phyloP scores from a whole-genome alignment of 2,113 vertebrate species.

The Desmodus rotundus region DNA sequence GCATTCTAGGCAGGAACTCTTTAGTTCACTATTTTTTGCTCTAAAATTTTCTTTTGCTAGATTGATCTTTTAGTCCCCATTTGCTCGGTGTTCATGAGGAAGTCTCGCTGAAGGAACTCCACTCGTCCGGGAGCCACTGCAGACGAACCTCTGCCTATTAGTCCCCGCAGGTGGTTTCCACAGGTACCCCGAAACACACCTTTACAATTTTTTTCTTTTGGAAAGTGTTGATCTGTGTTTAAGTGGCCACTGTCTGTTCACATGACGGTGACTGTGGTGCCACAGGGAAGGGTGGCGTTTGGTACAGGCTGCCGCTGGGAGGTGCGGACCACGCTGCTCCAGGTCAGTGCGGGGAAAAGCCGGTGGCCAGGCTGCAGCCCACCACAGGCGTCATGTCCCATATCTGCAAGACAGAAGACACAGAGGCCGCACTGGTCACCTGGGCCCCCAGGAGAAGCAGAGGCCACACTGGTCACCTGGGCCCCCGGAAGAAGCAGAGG shows the following conservation, averaged over 20 bases:
- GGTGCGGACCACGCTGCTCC: constrained; percentile 43
- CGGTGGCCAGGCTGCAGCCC: constrained; percentile 94
- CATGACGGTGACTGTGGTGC: constrained; percentile 76
- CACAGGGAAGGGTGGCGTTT: constrained; percentile 48
- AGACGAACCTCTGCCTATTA: not conserved
- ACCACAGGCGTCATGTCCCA: constrained; percentile 98
- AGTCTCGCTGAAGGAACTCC: constrained; percentile 49
- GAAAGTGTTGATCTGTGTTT: constrained; percentile 43
- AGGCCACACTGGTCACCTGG: not conserved
- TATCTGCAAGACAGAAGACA: constrained; percentile 83
- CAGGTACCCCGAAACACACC: constrained; percentile 56
- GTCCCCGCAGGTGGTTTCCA: constrained; percentile 16
- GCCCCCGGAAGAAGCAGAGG: not conserved
- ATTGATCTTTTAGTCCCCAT: not conserved
- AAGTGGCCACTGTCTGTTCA: constrained; percentile 46
- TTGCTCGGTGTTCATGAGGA: not conserved
- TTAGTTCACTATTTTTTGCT: constrained; percentile 50
- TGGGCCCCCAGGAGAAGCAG: not conserved
- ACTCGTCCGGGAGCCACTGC: not conserved
- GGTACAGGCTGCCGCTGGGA: constrained; percentile 63
- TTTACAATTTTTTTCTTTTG: not conserved
- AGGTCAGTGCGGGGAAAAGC: constrained; percentile 90
- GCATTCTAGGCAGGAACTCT: constrained; percentile 47
- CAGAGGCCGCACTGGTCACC: not conserved
- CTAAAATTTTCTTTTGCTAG: not conserved